These are phyloP conservation scores for Drosophila ercepeae DNA, from an alignment of 1,140 invertebrate species.

Conservation along the genomic window DNA sequence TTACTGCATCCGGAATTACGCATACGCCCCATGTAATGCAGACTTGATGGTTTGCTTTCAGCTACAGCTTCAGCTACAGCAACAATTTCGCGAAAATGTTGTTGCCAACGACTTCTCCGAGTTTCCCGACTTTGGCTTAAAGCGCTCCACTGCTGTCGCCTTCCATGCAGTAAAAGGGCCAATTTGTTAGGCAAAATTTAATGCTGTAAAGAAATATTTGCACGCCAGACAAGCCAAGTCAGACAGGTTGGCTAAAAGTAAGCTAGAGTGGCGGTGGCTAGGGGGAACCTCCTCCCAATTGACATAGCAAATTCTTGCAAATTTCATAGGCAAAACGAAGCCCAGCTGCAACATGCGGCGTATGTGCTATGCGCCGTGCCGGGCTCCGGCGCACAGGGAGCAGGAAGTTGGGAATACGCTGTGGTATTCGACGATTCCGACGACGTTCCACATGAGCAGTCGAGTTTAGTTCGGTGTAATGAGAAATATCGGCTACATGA, in stretches of 20 bases:
- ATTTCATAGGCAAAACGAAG: constrained; percentile 57
- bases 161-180: constrained; percentile 31
- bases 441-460: constrained; percentile 39
- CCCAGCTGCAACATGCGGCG: constrained; percentile 36
- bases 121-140: constrained; percentile 26
- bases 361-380: constrained; percentile 49
- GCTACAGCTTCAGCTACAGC: constrained; percentile 7
- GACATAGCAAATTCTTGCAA: constrained; percentile 67
- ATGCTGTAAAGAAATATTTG: constrained; percentile 56
- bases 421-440: constrained; percentile 22
- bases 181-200: constrained; percentile 71
- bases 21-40: constrained; percentile 63
- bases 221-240: constrained; percentile 27
- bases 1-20: constrained; percentile 76
- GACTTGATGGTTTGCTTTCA: constrained; percentile 69
- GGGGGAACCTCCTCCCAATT: constrained; percentile 55
- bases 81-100: constrained; percentile 31
- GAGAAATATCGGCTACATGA: constrained; percentile 3
- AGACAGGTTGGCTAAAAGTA: constrained; percentile 4
- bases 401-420: background rate
- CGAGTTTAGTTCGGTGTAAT: constrained; percentile 2
- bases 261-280: background rate
- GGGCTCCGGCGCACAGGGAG: background rate
- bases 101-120: constrained; percentile 15
- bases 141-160: constrained; percentile 6